Evolutionary conservation across 1,140 invertebrate genomes (phyloP).

Genomic region (Leptonema lineaticorne): DNA sequence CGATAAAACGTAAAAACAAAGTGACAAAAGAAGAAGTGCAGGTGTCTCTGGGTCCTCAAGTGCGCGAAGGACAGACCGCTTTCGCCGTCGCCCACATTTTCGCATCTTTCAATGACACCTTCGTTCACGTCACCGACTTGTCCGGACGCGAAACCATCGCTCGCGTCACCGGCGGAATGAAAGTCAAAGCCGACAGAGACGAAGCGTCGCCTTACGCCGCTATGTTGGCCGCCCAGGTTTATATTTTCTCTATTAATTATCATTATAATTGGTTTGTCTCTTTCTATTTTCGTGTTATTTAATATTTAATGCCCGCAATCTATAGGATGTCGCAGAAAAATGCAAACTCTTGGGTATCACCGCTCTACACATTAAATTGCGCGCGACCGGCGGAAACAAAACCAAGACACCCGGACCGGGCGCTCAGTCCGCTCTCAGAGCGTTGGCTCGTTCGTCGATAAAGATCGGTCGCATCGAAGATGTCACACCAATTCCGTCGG

Average conservation of each 20-base stretch:
- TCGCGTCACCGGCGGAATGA: constrained; percentile 99
- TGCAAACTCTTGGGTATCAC: constrained; percentile 96
- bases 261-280: too few species aligned
- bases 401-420: constrained; percentile 98
- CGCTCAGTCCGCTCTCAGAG: constrained; percentile 96
- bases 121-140: constrained; percentile 99
- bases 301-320: constrained; percentile 21
- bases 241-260: background rate
- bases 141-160: constrained; percentile 99
- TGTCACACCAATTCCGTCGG: constrained; percentile 99
- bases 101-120: constrained; percentile 99
- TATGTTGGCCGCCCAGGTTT: constrained; percentile 98
- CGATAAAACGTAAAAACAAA: constrained; percentile 97
- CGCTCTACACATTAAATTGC: constrained; percentile 96
- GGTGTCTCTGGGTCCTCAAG: constrained; percentile 94
- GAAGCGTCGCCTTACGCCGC: constrained; percentile 99
- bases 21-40: constrained; percentile 95
- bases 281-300: constrained; percentile 32
- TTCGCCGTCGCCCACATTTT: constrained; percentile 99
- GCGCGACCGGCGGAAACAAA: constrained; percentile 98
- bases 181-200: constrained; percentile 99
- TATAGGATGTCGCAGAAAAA: constrained; percentile 96
- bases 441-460: constrained; percentile 97
- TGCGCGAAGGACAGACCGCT: constrained; percentile 94
- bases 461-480: constrained; percentile 99